Base-by-base conservation (phyloP, 1,140 invertebrate species). In the Trachymyrmex septentrionalis region DNA sequence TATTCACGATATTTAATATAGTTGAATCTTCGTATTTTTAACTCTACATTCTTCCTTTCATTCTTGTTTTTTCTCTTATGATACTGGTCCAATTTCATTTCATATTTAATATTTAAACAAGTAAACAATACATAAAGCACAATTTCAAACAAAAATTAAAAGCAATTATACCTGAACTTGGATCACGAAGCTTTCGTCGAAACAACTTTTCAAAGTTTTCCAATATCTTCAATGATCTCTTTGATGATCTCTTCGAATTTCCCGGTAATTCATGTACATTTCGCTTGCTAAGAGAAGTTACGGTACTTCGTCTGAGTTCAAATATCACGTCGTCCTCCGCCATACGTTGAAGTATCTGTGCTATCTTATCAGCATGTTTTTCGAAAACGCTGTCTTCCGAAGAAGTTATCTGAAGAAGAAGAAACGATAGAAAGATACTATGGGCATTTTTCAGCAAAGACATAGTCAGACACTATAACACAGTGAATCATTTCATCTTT, bases 291-390 rank as follows among this genome's bases (percentile, higher is more conserved):
- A 93, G 92, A 19, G 91, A 80, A 24, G 85, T 44, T 30, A 76
- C 21, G n/a, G 19, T 38, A 61, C 57, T 85, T 10, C 93, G 92
- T 0, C 87, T 89, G 10, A 82, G 66, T 30, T 91, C 76, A n/a
- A 88, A 73, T 9, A 93, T 92, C 14, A 85, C 59, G 9, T 94
- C 90, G 0, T 94, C 92, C 16, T 95, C 93, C 30, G 95, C 94
- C 30, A 95, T 94, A 16, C 93, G 94, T 90, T 97, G 97, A 24
- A 97, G 89, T 21, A 96, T 95, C 69, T 96, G 94, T 0, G 96
- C 96, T 59, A 97, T 97, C 80, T 97, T 96, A 9, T 97, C 94
- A 0, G 96, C 96, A 85, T 96, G 95, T 38, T 95, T 96, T 55
- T 96, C 95, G 5, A 97, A 95, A 77, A 95, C 94, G 57, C 96